Evolutionary conservation across 2,888 invertebrate genomes (phyloP), one percentile per base, ranked within the genome.

Genomic region (Phlogophora meticulosa): DNA sequence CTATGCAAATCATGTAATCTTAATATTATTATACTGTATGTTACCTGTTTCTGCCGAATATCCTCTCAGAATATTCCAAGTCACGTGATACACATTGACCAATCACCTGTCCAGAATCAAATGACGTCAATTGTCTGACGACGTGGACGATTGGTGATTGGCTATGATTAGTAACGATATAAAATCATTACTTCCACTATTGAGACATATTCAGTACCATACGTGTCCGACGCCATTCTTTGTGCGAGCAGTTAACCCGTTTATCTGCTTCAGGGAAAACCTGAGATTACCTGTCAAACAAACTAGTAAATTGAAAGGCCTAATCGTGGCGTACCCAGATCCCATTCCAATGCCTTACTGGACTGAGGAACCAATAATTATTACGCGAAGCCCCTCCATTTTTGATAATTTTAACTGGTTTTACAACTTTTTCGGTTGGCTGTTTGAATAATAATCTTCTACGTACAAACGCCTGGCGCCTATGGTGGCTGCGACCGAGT

Each of bases 151-250:
- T 10, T 13, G n/a, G 49, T 55, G 43, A 55, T 70, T 64, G 20
- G 65, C 2, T n/a, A 43, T 48, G 20, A 24, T 32, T 34, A 28
- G 51, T 36, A 32, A 52, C 45, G 7, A 20, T n/a, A 7, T 15
- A 52, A 62, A 36, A 72, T 63, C 46, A 63, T 72, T 48, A 72
- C 20, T 72, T 28, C 17, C 11, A 17, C 22, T 11, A 43, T 20
- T 62, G 40, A 51, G 17, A 38, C 7, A 58, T 49, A 59, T 17
- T 15, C 22, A 13, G 38, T 17, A 36, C 7, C 2, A 0, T 10
- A 22, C 51, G 3, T 20, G n/a, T 57, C 9, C 13, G 13, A 13
- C 3, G 43, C 10, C 20, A 1, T 13, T 28, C 1, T 20, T 28
- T 9, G 13, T 13, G 28, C 15, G 32, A 38, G 15, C 1, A 24